These are phyloP conservation scores for Leptopilina myrica DNA, from an alignment of 2,888 invertebrate genomes.

Conservation along the genomic window DNA sequence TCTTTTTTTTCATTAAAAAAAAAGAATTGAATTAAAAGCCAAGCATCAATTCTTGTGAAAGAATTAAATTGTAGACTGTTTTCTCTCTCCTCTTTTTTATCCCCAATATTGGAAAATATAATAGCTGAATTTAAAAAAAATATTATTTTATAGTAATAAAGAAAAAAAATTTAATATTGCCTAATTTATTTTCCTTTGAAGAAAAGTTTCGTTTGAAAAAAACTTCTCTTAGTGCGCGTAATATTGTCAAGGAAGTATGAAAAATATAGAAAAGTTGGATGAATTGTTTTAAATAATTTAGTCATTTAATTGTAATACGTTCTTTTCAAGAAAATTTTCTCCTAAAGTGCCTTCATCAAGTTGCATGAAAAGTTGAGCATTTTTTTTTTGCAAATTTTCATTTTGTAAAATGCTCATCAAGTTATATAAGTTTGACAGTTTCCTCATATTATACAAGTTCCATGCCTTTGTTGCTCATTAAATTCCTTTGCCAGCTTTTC, in stretches of 20 bases:
- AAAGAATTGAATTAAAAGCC: slow-evolving; percentile 55
- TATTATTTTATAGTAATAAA: neutral
- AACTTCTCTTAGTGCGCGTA: too few relatives aligned
- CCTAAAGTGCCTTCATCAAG: neutral
- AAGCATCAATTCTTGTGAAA: slow-evolving; percentile 47
- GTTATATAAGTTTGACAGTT: slow-evolving; percentile 11
- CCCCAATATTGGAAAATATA: neutral
- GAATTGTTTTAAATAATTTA: slow-evolving; percentile 42
- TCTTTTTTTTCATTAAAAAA: slow-evolving; percentile 45
- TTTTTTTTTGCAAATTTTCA: neutral
- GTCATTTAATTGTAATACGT: slow-evolving; percentile 3
- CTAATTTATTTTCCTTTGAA: too few relatives aligned
- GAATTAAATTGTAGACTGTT: slow-evolving; percentile 45
- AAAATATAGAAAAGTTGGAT: slow-evolving; percentile 25
- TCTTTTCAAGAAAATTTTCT: slow-evolving; percentile 28
- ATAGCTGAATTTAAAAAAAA: neutral
- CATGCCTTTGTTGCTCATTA: slow-evolving; percentile 11
- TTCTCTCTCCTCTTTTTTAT: neutral
- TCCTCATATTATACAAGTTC: slow-evolving; percentile 9
- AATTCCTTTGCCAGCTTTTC: slow-evolving; percentile 15
- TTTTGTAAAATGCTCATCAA: slow-evolving; percentile 13
- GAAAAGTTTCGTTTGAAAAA: too few relatives aligned
- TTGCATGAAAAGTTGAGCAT: neutral
- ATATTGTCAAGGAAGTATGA: too few relatives aligned
- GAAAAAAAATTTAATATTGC: too few relatives aligned